Percentiles rank a stretch among this genome's conserved stretches.
These are phyloP conservation scores for Rhorus exstirpatorius DNA, from an alignment of 2,888 invertebrate genomes.

Conservation along the genomic window DNA sequence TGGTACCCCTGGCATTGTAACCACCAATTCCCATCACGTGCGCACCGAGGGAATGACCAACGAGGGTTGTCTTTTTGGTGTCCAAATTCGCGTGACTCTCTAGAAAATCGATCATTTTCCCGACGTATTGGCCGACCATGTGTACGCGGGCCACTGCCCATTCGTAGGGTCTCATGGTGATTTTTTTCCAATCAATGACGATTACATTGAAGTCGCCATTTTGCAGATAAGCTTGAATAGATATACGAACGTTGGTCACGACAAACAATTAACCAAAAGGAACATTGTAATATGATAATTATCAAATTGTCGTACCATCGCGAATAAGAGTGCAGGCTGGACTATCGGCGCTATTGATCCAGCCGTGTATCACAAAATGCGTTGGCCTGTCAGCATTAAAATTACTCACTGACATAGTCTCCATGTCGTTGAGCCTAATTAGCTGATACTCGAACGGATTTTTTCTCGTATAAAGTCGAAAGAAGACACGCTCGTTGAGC, in stretches of 20 bases:
- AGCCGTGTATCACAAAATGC: slow-evolving; percentile 80
- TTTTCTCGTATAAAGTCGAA: slow-evolving; percentile 75
- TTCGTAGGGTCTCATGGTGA: slow-evolving; percentile 71
- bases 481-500: slow-evolving; percentile 70
- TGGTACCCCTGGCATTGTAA: slow-evolving; percentile 69
- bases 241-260: background rate
- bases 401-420: slow-evolving; percentile 69
- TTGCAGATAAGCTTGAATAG: slow-evolving; percentile 75
- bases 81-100: slow-evolving; percentile 72
- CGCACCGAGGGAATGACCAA: slow-evolving; percentile 82
- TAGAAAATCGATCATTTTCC: slow-evolving; percentile 79
- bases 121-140: slow-evolving; percentile 73
- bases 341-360: slow-evolving; percentile 73
- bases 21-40: slow-evolving; percentile 81
- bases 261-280: background rate
- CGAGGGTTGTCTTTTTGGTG: slow-evolving; percentile 72
- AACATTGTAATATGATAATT: background rate
- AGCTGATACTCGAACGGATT: slow-evolving; percentile 58
- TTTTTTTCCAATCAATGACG: slow-evolving; percentile 79
- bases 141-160: slow-evolving; percentile 74
- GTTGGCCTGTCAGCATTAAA: slow-evolving; percentile 77
- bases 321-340: slow-evolving; percentile 73
- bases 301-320: slow-evolving; percentile 75
- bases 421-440: slow-evolving; percentile 71
- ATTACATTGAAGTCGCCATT: slow-evolving; percentile 80